phyloP scores from a whole-genome alignment of 2,888 invertebrate genomes.

The Tetragnatha montana region DNA sequence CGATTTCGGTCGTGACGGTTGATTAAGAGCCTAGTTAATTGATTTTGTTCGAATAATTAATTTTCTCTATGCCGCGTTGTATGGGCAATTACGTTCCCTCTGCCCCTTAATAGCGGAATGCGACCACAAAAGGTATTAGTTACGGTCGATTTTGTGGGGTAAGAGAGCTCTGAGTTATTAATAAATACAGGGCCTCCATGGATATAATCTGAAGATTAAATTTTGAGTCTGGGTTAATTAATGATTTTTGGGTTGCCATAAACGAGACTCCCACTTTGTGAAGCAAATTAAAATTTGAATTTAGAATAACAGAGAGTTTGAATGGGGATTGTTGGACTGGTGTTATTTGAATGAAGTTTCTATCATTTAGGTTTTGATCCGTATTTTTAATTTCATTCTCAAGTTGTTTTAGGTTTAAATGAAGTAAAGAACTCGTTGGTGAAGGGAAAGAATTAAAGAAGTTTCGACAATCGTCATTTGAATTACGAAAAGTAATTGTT shows the following conservation, averaged over 20 bases:
- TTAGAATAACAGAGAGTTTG: neutral
- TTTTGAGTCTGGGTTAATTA: neutral
- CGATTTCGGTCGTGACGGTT: neutral
- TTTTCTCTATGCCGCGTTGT: neutral
- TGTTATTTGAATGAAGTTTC: too few relatives aligned
- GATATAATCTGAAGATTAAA: neutral
- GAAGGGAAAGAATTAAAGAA: too few relatives aligned
- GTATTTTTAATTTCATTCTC: too few relatives aligned
- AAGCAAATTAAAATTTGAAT: neutral
- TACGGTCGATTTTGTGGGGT: neutral
- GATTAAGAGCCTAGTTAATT: constrained; percentile 30
- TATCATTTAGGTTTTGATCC: too few relatives aligned
- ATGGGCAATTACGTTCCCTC: neutral
- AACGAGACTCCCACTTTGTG: neutral
- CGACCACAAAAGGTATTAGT: neutral
- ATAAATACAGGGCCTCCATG: neutral
- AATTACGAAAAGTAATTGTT: too few relatives aligned
- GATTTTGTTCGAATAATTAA: constrained; percentile 46
- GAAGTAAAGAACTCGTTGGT: too few relatives aligned
- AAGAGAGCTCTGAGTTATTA: neutral
- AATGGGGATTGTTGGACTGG: neutral
- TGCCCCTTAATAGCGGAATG: neutral
- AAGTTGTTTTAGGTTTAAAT: too few relatives aligned
- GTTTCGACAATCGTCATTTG: too few relatives aligned
- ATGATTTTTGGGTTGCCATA: neutral